Base-by-base conservation (phyloP, 2,113 vertebrate species). In the Cynopterus brachyotis region DNA sequence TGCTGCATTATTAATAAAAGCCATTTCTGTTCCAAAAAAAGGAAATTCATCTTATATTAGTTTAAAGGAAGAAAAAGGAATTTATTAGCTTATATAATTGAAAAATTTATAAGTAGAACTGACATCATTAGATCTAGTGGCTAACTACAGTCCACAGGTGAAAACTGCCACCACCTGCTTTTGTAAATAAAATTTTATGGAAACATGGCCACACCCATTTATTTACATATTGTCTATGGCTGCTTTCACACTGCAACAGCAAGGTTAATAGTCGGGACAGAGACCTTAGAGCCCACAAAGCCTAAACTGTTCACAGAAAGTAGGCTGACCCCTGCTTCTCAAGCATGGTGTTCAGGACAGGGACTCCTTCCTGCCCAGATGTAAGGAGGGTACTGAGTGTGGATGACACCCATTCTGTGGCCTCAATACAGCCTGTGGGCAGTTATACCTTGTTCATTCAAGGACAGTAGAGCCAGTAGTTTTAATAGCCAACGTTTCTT, bases 161-260 rank as follows among this genome's bases (percentile, higher is more conserved):
- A 6, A 47, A 45, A 16, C n/a, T 0, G 1, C 28, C 37, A 10
- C 28, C 9, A 9, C 28, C 35, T 1, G 0, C 35, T 20, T 73
- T 35, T 75, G 50, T 85, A 22, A 84, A n/a, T n/a, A 19, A 42
- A 53, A 35, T 30, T 62, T 64, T 26, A 28, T 28, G 9, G 45
- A 24, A 45, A 57, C 67, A 57, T 22, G 11, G 17, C 35, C 32
- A 50, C 13, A 15, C 28, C 15, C 37, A 35, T 62, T 32, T 67
- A 28, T 24, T 11, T 12, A 32, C 6, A 0, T 13, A 11, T 17
- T 37, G 32, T 28, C 72, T 69, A 12, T 7, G 47, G 45, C 22
- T 32, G 11, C 30, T 30, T 55, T 16, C 16, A 17, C 17, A 20
- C 10, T 12, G 13, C 0, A 22, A 9, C 19, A 19, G 57, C 37